These are phyloP conservation scores for Phortica variegata DNA, from an alignment of 1,140 invertebrate genomes.

Conservation along the genomic window DNA sequence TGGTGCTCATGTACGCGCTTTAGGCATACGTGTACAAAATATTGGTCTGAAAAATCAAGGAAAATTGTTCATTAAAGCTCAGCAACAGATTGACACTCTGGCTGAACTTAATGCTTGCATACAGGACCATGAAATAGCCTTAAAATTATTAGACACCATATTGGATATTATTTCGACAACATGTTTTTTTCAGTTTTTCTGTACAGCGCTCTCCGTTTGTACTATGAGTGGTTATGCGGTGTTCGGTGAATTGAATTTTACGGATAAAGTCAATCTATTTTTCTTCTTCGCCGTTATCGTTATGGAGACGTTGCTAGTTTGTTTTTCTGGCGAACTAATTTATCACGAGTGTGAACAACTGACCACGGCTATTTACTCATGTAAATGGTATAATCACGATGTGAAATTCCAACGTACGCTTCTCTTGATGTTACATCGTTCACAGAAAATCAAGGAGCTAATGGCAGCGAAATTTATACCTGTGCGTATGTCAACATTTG, in stretches of 20 bases:
- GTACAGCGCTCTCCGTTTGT: constrained; percentile 29
- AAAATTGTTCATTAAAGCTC: background rate
- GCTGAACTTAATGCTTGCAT: constrained; percentile 22
- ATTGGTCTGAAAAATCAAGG: constrained; percentile 7
- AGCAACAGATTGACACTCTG: background rate
- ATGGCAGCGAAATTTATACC: constrained; percentile 24
- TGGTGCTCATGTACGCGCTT: constrained; percentile 32
- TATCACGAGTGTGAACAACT: constrained; percentile 20
- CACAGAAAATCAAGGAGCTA: constrained; percentile 23
- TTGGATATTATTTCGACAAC: constrained; percentile 19
- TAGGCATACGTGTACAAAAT: constrained; percentile 22
- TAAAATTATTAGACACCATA: constrained; percentile 16
- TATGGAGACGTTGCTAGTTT: constrained; percentile 31
- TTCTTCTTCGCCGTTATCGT: constrained; percentile 16
- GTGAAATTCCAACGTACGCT: constrained; percentile 23
- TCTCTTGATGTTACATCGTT: constrained; percentile 25
- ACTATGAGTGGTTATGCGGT: constrained; percentile 23
- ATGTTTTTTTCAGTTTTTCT: constrained; percentile 32
- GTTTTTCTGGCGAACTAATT: constrained; percentile 33
- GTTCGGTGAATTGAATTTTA: constrained; percentile 12
- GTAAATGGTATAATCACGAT: constrained; percentile 37
- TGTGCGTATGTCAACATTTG: constrained; percentile 27
- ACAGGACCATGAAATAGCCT: constrained; percentile 30
- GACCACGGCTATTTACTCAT: constrained; percentile 23
- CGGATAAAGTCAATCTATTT: constrained; percentile 11